These are phyloP conservation scores for Todiramphus saurophagus DNA, from an alignment of 2,113 vertebrate species.

Conservation along the genomic window DNA sequence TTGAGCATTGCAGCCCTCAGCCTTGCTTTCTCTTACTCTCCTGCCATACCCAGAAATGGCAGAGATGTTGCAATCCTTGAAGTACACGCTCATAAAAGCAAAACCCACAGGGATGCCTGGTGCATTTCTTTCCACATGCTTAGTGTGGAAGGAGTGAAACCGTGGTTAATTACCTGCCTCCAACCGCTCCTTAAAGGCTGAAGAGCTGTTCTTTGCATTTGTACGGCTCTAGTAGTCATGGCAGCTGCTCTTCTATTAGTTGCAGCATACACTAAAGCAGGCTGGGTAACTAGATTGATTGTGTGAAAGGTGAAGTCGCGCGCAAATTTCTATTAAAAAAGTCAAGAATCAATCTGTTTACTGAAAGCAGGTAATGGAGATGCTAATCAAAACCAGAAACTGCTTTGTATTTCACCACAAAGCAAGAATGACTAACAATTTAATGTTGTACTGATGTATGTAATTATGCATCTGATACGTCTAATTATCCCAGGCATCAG, in stretches of 20 bases:
- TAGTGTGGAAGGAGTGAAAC: background rate
- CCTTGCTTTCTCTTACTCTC: background rate
- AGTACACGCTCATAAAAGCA: background rate
- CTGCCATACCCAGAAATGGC: background rate
- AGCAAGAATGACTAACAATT: background rate
- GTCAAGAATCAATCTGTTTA: background rate
- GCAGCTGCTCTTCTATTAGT: slow-evolving; percentile 42
- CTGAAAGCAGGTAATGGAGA: background rate
- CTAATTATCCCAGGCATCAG: background rate
- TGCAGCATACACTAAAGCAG: background rate
- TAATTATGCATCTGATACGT: background rate
- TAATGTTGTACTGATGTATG: background rate
- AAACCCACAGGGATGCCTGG: background rate
- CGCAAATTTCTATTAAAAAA: background rate
- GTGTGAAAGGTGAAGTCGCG: background rate
- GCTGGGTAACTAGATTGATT: background rate
- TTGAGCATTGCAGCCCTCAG: background rate
- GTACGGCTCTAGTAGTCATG: background rate
- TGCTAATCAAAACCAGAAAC: background rate
- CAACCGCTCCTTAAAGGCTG: slow-evolving; percentile 28
- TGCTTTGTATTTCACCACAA: background rate
- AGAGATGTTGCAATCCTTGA: background rate
- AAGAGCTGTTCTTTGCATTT: background rate
- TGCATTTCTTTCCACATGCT: background rate
- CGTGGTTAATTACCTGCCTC: background rate